These are phyloP conservation scores for Caenorhabditis brenneri DNA, from an alignment of 1,140 invertebrate species.

Conservation along the genomic window DNA sequence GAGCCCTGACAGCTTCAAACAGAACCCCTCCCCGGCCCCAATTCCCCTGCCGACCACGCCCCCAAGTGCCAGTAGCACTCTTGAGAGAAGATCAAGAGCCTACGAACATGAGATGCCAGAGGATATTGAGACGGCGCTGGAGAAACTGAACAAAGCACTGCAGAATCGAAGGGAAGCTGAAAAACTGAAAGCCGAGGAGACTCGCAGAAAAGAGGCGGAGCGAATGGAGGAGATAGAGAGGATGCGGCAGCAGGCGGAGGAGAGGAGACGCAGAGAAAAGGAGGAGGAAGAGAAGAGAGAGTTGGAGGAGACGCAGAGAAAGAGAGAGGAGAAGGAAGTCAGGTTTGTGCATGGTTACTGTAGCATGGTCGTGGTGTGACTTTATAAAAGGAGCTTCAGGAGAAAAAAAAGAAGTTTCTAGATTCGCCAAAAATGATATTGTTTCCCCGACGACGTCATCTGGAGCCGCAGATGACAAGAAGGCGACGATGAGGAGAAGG, in stretches of 20 bases:
- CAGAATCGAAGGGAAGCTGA: slow-evolving; percentile 28
- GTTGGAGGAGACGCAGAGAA: slow-evolving; percentile 2
- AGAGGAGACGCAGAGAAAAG: slow-evolving; percentile 28
- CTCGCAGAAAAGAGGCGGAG: slow-evolving; percentile 21
- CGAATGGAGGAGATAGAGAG: slow-evolving; percentile 23
- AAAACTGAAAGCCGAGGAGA: neutral
- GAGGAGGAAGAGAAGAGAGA: slow-evolving; percentile 19
- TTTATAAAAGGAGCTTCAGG: neutral
- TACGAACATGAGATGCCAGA: slow-evolving; percentile 43
- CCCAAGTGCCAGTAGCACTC: neutral
- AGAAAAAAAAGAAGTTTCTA: neutral
- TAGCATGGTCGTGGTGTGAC: slow-evolving; percentile 37
- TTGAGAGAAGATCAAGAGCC: neutral
- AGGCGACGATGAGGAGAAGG: slow-evolving; percentile 63
- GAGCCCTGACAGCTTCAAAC: slow-evolving; percentile 2
- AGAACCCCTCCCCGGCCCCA: neutral
- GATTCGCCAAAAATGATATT: slow-evolving; percentile 10
- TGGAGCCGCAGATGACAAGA: slow-evolving; percentile 52
- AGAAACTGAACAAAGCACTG: slow-evolving; percentile 17
- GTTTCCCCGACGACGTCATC: neutral
- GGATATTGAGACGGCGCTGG: slow-evolving; percentile 31
- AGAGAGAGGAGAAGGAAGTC: slow-evolving; percentile 19
- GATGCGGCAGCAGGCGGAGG: slow-evolving; percentile 3
- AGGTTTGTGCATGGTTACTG: neutral
- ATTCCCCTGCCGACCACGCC: neutral